phyloP scores from a whole-genome alignment of 2,797 vertebrate species.

The Vespertilio murinus region DNA sequence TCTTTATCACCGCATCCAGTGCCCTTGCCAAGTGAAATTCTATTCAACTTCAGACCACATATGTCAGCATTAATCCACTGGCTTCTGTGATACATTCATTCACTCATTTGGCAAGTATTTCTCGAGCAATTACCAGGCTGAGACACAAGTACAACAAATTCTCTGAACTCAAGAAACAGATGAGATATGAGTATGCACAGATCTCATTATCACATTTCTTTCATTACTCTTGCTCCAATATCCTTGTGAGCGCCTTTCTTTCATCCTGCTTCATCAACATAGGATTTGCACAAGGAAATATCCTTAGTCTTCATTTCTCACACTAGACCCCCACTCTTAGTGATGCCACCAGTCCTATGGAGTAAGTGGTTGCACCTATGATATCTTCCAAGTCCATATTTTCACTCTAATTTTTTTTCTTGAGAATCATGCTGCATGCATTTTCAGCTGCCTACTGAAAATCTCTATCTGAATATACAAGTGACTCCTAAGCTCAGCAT shows the following conservation, averaged over 20 bases:
- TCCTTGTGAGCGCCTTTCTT: not conserved
- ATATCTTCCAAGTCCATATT: not conserved
- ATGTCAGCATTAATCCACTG: not conserved
- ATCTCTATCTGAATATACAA: not conserved
- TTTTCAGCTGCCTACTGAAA: not conserved
- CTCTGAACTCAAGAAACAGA: not conserved
- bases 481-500: not conserved
- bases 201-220: not conserved
- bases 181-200: not conserved
- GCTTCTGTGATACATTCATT: not conserved
- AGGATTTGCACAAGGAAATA: not conserved
- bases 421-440: not conserved
- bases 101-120: conserved; percentile 20
- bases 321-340: not conserved
- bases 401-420: not conserved
- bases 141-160: not conserved
- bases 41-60: not conserved
- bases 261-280: not conserved
- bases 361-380: not conserved
- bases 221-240: not conserved
- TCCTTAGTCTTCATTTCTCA: not conserved
- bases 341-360: not conserved
- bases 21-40: not conserved
- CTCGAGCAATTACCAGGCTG: not conserved
- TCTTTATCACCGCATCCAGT: not conserved